Evolutionary conservation across 2,888 invertebrate species (phyloP), one percentile per base, ranked within the genome.

Genomic region (Carabus problematicus): DNA sequence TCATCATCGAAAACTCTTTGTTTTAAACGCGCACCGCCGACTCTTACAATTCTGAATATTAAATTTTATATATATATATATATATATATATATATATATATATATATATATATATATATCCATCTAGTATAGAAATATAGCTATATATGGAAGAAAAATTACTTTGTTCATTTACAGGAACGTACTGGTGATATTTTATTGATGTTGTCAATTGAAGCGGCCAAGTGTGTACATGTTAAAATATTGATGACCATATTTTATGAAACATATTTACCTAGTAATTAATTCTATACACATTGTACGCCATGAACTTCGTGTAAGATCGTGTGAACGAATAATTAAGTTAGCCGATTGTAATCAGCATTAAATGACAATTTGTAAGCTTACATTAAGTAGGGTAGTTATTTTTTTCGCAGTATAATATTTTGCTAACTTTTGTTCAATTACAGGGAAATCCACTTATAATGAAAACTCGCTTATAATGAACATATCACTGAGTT

Each of bases 61-160:
- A 70, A 69, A 69, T 62, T 62, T 43, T 61, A 29, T 29, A 29
- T 29, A 2, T 6, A 29, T 6, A 29, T n/a, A n/a, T n/a, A n/a
- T n/a, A n/a, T n/a, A n/a, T n/a, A n/a, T n/a, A n/a, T n/a, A n/a
- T n/a, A n/a, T n/a, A n/a, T n/a, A n/a, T n/a, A n/a, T n/a, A n/a
- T n/a, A n/a, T n/a, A n/a, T n/a, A n/a, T n/a, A n/a, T n/a, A n/a
- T n/a, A n/a, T n/a, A n/a, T n/a, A n/a, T n/a, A n/a, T n/a, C n/a
- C n/a, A n/a, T n/a, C n/a, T n/a, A n/a, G n/a, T n/a, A n/a, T n/a
- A n/a, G n/a, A n/a, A n/a, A n/a, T n/a, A n/a, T n/a, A n/a, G n/a
- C n/a, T n/a, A n/a, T n/a, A 29, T 68, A 67, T 55, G 56, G 43
- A 63, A 56, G 64, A 59, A 66, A 58, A 66, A 66, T 66, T 66